phyloP scores from a whole-genome alignment of 2,113 vertebrate genomes.

The Eulacestoma nigropectus region DNA sequence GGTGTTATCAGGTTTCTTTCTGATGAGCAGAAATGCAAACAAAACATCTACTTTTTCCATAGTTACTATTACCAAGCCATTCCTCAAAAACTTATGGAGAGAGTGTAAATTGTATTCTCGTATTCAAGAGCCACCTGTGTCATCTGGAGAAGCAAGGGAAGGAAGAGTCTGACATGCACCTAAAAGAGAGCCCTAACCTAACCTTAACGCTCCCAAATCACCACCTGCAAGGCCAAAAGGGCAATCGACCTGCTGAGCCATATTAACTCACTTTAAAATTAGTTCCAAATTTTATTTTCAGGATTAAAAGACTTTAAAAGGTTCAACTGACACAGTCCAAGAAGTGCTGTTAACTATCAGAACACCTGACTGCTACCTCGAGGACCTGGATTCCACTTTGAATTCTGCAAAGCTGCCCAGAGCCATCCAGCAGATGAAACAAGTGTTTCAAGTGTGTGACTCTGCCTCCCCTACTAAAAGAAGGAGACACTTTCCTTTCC shows the following conservation, averaged over 20 bases:
- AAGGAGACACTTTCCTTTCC: background rate
- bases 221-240: background rate
- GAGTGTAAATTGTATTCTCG: background rate
- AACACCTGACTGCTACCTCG: background rate
- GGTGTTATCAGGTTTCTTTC: background rate
- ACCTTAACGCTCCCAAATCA: background rate
- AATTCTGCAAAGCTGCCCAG: background rate
- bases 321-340: background rate
- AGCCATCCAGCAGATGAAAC: slow-evolving; percentile 8
- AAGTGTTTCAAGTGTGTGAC: background rate
- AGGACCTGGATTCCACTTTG: background rate
- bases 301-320: background rate
- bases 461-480: background rate
- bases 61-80: background rate
- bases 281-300: background rate
- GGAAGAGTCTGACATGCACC: fast-evolving
- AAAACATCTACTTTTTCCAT: background rate
- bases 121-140: background rate
- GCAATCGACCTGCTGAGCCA: background rate
- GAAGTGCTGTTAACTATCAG: background rate
- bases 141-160: background rate
- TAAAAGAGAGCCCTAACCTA: background rate
- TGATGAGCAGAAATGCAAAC: background rate
- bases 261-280: background rate
- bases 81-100: background rate